Conservation (phyloP, 2,888 invertebrate genomes). For the Escarpia spicata region DNA sequence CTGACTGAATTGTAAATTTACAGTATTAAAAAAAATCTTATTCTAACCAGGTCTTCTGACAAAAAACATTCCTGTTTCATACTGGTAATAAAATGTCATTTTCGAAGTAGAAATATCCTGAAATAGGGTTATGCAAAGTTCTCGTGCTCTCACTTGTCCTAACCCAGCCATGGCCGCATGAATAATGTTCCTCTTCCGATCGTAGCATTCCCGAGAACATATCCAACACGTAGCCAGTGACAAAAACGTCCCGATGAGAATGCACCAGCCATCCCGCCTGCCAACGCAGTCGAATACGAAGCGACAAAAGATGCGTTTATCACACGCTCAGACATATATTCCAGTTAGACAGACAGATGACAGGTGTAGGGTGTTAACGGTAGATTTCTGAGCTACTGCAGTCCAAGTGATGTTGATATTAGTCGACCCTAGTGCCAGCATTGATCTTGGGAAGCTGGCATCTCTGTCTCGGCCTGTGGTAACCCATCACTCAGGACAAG, state of each 20-base stretch:
- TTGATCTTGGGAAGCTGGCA: background rate
- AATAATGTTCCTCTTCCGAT: background rate
- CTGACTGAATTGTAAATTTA: background rate
- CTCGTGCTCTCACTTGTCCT: background rate
- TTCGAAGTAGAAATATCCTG: background rate
- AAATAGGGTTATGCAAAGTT: background rate
- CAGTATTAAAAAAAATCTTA: background rate
- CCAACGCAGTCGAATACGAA: background rate
- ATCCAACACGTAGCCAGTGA: background rate
- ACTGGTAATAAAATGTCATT: background rate
- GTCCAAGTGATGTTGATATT: background rate
- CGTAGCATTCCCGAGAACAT: background rate
- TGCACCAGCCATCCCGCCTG: background rate
- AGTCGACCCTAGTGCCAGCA: background rate
- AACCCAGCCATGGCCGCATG: background rate
- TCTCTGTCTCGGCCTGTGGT: background rate
- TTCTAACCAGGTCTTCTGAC: too few relatives aligned
- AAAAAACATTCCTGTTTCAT: too few relatives aligned
- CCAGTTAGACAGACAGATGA: background rate
- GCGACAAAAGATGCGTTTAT: background rate
- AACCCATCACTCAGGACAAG: background rate
- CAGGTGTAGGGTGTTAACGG: background rate
- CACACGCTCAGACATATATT: background rate
- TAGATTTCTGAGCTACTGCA: background rate
- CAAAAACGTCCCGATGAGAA: background rate